phyloP scores from a whole-genome alignment of 1,140 invertebrate species.

The Cardiocondyla obscurior region DNA sequence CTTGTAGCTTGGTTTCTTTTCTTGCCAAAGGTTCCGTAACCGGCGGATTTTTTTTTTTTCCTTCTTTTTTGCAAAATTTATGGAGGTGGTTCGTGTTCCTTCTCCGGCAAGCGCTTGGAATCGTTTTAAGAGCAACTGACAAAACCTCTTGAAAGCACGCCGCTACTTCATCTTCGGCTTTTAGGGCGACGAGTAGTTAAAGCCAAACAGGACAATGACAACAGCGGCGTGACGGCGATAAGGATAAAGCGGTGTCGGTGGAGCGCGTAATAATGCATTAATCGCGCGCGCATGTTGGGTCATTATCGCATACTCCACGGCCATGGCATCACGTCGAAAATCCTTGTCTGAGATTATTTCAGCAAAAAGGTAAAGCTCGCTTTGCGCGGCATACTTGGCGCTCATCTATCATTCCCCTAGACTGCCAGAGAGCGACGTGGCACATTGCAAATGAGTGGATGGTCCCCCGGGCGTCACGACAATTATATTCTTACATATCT shows the following conservation, averaged over 20 bases:
- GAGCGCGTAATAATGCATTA: slow-evolving; percentile 65
- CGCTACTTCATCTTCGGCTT: slow-evolving; percentile 50
- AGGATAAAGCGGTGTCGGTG: slow-evolving; percentile 34
- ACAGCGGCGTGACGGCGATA: slow-evolving; percentile 33
- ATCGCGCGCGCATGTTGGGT: slow-evolving; percentile 54
- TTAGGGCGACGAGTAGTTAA: slow-evolving; percentile 39
- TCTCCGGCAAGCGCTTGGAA: not conserved
- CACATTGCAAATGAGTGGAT: slow-evolving; percentile 42
- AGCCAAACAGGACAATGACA: slow-evolving; percentile 47
- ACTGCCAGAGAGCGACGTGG: slow-evolving; percentile 15
- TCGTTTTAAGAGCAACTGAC: slow-evolving; percentile 34
- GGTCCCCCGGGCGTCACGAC: not conserved
- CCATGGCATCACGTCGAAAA: slow-evolving; percentile 57
- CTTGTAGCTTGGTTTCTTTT: not conserved
- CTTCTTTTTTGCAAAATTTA: too few species aligned
- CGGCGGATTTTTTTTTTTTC: slow-evolving; percentile 1
- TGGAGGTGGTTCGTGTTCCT: slow-evolving; percentile 15
- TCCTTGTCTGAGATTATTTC: slow-evolving; percentile 67
- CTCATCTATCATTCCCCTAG: slow-evolving; percentile 66
- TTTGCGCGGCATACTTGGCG: slow-evolving; percentile 52
- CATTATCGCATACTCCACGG: slow-evolving; percentile 57
- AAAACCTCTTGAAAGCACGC: slow-evolving; percentile 27
- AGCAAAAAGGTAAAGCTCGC: slow-evolving; percentile 63
- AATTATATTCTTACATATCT: slow-evolving; percentile 1
- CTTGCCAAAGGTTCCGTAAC: not conserved